phyloP scores from a whole-genome alignment of 2,797 vertebrate genomes.

The Triplophysa yarkandensis region DNA sequence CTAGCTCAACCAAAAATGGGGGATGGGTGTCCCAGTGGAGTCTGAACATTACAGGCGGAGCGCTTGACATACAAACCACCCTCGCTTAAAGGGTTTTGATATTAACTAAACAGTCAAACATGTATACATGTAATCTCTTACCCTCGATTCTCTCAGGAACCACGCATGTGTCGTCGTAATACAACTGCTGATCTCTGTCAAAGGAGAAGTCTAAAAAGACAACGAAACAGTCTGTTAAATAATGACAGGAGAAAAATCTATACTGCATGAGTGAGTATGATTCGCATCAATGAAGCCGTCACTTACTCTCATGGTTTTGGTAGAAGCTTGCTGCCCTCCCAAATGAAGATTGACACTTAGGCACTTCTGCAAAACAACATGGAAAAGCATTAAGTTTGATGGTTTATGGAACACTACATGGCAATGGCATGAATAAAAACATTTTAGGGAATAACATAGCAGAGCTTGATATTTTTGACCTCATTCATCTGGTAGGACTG shows the following conservation, averaged over 20 bases:
- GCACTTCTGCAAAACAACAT: constrained; percentile 87
- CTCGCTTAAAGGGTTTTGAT: background rate
- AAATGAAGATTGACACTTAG: constrained; percentile 94
- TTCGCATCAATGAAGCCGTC: background rate
- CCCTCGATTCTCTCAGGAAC: constrained; percentile 93
- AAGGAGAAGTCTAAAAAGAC: constrained; percentile 82
- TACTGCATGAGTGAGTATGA: background rate
- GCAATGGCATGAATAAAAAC: background rate
- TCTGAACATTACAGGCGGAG: background rate
- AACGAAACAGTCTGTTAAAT: constrained; percentile 7
- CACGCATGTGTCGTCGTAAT: constrained; percentile 92
- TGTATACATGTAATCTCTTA: constrained; percentile 61
- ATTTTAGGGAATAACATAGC: constrained; percentile 7
- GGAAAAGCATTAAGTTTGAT: constrained; percentile 3
- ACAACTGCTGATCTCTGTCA: constrained; percentile 88
- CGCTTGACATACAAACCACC: background rate
- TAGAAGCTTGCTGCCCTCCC: constrained; percentile 85
- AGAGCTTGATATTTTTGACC: constrained; percentile 45
- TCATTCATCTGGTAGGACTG: constrained; percentile 39
- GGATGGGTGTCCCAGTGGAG: background rate
- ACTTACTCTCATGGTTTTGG: constrained; percentile 90
- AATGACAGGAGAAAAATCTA: background rate
- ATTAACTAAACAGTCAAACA: background rate
- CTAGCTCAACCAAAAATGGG: constrained; percentile 26
- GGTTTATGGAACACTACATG: background rate